Evolutionary conservation across 2,797 vertebrate species (phyloP), one percentile per base, ranked within the genome.

Genomic region (Mus caroli): DNA sequence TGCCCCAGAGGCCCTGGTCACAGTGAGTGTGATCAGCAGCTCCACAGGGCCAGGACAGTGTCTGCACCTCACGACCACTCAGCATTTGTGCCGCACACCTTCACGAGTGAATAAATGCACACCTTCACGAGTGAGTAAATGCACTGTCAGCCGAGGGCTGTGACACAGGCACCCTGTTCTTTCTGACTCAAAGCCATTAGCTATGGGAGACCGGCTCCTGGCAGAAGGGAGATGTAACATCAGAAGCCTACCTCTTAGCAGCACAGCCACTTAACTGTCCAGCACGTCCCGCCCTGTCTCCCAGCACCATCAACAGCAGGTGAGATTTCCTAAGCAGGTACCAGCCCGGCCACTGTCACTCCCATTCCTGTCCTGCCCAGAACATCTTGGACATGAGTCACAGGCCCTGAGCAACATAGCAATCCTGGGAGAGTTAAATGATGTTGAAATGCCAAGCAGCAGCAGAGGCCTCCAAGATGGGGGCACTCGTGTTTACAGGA

Each of bases 121-220:
- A 60, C 0, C 10, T n/a, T 7, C 73, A 82, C 12, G 22, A 82
- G 86, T 15, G 22, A 82, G 43, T 3, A 1, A 76, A 60, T 1
- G 0, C 54, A 52, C 28, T 34, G 46, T 54, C 26, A 87, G 13
- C 0, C 2, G 0, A 20, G 4, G 4, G 22, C 17, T 17, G 17
- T 22, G 40, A n/a, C 37, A 75, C 71, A 64, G 24, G n/a, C 7
- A 14, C 13, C 31, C 24, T n/a, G 50, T 22, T 17, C 31, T 46
- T 60, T 31, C 77, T 46, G 82, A 94, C 17, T 31, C 56, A 24
- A 62, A n/a, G 69, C 62, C 73, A 86, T 43, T 14, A n/a, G 58
- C 31, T 43, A 10, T 60, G 56, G 22, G 2, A 22, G 31, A 22
- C 0, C 0, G 10, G 75, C 50, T 31, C 86, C 50, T 13, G 2